phyloP scores from a whole-genome alignment of 2,888 invertebrate species.

The Zaprionus obscuricornis region DNA sequence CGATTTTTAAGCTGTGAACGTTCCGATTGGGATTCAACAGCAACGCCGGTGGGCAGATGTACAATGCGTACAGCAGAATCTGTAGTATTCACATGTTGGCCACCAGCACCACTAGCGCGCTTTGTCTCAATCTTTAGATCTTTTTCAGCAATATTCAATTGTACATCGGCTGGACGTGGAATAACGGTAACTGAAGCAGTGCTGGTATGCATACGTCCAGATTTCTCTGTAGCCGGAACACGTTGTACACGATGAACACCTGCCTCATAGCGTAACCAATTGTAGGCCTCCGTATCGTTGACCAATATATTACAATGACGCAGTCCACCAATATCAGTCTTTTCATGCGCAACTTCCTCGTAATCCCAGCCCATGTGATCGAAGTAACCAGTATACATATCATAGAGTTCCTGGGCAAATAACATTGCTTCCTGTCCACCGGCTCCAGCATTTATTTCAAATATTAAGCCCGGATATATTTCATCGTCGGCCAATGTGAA shows the following conservation, averaged over 20 bases:
- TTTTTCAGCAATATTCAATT: not conserved
- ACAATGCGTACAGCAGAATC: constrained; percentile 1
- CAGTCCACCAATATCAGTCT: not conserved
- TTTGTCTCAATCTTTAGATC: not conserved
- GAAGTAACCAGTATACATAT: not conserved
- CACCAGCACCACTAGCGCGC: not conserved
- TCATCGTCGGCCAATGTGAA: constrained; percentile 85
- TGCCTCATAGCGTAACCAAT: not conserved
- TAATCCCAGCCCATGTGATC: not conserved
- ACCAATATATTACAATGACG: not conserved
- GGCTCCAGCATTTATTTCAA: constrained; percentile 79
- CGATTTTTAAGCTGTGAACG: not conserved
- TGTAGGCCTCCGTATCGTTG: not conserved
- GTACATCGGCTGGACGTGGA: not conserved
- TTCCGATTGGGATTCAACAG: not conserved
- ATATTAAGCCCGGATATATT: constrained; percentile 85
- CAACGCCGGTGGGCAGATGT: not conserved
- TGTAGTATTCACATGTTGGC: constrained; percentile 3
- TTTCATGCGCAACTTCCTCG: not conserved
- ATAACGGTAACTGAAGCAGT: not conserved
- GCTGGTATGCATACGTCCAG: not conserved
- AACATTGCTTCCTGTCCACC: not conserved
- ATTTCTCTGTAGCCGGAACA: too few species aligned
- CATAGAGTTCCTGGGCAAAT: not conserved
- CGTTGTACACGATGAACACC: not conserved